Percentiles rank a stretch among this genome's conserved stretches.
phyloP scores from a whole-genome alignment of 2,797 vertebrate species.

The Fundulus diaphanus region DNA sequence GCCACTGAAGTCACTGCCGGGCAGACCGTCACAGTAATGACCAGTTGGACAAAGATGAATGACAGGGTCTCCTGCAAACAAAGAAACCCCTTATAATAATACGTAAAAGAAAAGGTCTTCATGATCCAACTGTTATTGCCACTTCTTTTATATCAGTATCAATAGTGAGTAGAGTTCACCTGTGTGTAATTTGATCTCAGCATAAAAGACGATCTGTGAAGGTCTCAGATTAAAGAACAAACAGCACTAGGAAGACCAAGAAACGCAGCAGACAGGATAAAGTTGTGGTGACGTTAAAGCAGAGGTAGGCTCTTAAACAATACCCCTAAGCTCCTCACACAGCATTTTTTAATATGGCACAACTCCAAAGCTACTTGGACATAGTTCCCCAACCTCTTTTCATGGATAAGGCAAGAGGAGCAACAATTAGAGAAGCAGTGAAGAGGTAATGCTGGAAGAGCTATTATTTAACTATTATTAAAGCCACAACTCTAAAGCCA shows the following conservation, averaged over 20 bases:
- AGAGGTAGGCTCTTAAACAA: not conserved
- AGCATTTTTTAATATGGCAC: not conserved
- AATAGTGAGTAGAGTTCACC: too few species aligned
- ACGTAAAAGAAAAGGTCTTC: not conserved
- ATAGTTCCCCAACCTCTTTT: not conserved
- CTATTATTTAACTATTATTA: too few species aligned
- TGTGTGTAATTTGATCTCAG: too few species aligned
- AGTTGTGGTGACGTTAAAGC: not conserved
- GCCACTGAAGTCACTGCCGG: conserved; percentile 56
- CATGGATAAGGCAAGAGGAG: not conserved
- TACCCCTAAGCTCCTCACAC: not conserved
- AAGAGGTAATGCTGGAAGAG: not conserved
- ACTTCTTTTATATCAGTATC: conserved; percentile 8
- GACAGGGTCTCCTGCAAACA: conserved; percentile 79
- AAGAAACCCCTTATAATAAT: not conserved
- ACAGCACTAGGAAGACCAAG: too few species aligned
- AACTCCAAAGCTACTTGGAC: not conserved
- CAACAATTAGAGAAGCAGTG: not conserved
- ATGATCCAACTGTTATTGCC: not conserved
- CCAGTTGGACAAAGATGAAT: conserved; percentile 83
- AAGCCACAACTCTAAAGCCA: too few species aligned
- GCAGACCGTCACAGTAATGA: conserved; percentile 86
- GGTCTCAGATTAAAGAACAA: too few species aligned
- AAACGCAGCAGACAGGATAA: not conserved
- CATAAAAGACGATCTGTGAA: too few species aligned